Percentiles rank a stretch among this genome's conserved stretches.
phyloP scores from a whole-genome alignment of 1,140 invertebrate genomes.

The Metaphire vulgaris region DNA sequence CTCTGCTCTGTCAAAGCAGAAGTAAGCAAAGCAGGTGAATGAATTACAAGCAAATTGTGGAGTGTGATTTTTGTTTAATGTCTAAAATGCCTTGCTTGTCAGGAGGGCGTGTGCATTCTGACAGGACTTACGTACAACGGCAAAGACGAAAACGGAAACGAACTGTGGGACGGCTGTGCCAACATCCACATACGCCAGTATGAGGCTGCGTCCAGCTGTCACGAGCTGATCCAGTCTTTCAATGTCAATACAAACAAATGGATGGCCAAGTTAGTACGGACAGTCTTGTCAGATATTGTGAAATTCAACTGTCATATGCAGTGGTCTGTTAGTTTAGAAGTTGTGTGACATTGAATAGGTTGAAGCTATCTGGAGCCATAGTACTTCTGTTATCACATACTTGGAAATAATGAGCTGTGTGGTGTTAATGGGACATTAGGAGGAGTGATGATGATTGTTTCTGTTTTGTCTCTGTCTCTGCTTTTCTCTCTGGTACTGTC shows the following conservation, averaged over 20 bases:
- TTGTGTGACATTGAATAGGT: too few relatives aligned
- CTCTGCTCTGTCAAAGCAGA: neutral
- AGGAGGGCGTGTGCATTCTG: conserved; percentile 53
- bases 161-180: conserved; percentile 71
- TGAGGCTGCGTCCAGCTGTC: conserved; percentile 72
- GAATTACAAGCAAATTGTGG: neutral
- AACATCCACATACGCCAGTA: conserved; percentile 73
- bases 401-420: too few relatives aligned
- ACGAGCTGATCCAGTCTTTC: conserved; percentile 77
- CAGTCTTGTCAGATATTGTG: conserved; percentile 11
- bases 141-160: conserved; percentile 56
- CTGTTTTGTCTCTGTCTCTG: too few relatives aligned
- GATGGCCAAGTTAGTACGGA: conserved; percentile 66
- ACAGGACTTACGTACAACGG: conserved; percentile 75
- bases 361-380: too few relatives aligned
- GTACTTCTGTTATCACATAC: too few relatives aligned
- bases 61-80: neutral
- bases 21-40: neutral
- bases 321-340: too few relatives aligned
- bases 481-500: too few relatives aligned
- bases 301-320: too few relatives aligned
- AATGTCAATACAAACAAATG: conserved; percentile 90
- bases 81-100: conserved; percentile 35
- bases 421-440: too few relatives aligned
- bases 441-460: too few relatives aligned